Evolutionary conservation across 1,140 invertebrate genomes (phyloP), one percentile per base, ranked within the genome.

Genomic region (Caerostris darwini): DNA sequence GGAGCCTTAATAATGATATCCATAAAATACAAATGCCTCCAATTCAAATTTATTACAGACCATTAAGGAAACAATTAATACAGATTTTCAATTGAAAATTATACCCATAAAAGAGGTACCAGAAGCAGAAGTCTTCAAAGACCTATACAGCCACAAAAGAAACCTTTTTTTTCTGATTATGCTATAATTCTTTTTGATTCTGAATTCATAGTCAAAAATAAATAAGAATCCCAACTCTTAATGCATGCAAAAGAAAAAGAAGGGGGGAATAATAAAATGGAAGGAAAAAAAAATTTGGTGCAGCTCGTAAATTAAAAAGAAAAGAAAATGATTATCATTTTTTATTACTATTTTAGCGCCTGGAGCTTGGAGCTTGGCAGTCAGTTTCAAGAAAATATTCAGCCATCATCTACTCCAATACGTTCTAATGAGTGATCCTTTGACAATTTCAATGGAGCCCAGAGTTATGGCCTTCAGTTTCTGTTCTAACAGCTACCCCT

Each of bases 351-450:
- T 90, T 71, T 90, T 77, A 53, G 61, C 19, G 88, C 64, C 5
- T 50, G 17, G 17, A 56, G 56, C 53, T 7, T 7, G 53, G 34
- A 85, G 57, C 82, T 85, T 57, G 82, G 56, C 82, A 85, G 82
- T 58, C 82, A 85, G 82, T 57, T 77, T 54, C 53, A 54, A 61
- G 90, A 59, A 64, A 92, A 92, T 64, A 77, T 90, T 90, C 89
- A 81, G 89, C 89, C 85, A 87, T 87, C 85, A 53, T 90, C 56
- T 58, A 71, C 64, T 77, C 88, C 90, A 92, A 83, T 92, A 92
- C 61, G 90, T 92, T 92, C 90, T 92, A 85, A 92, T 92, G 90
- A 92, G 90, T 92, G 90, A 92, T 83, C 90, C 56, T 85, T 85
- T 92, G 90, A 92, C 90, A 92, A 67, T 64, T 85, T 92, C 81